Evolutionary conservation across 1,140 invertebrate genomes (phyloP).

Genomic region (Melipona quadrifasciata): DNA sequence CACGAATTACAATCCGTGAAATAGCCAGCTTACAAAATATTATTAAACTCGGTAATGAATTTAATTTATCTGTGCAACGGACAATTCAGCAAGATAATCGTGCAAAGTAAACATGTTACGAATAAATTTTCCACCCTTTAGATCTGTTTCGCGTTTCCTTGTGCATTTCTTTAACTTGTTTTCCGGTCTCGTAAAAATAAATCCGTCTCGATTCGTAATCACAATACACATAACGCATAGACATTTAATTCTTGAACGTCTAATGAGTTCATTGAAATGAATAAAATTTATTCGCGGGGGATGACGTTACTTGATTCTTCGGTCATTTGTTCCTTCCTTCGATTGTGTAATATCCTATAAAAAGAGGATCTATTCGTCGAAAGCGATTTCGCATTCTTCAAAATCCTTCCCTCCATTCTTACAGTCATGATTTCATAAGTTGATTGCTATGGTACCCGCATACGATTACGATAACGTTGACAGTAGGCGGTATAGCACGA

Average conservation of each 20-base stretch:
- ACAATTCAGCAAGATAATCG: background rate
- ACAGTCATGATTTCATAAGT: constrained; percentile 22
- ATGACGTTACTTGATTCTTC: background rate
- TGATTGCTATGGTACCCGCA: constrained; percentile 21
- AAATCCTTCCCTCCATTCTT: constrained; percentile 24
- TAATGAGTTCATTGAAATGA: background rate
- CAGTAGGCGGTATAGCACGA: constrained; percentile 36
- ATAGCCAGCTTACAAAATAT: background rate
- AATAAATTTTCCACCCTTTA: constrained; percentile 17
- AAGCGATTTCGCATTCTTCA: constrained; percentile 30
- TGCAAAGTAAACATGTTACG: background rate
- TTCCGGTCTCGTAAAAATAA: background rate
- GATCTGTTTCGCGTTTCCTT: background rate
- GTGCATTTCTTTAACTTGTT: background rate
- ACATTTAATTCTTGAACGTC: background rate
- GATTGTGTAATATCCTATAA: background rate
- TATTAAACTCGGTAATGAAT: background rate
- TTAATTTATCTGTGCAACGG: background rate
- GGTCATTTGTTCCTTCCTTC: background rate
- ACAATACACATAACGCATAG: background rate
- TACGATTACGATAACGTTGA: constrained; percentile 50
- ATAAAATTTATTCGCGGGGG: background rate
- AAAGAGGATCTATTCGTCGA: constrained; percentile 13
- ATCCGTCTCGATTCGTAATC: background rate
- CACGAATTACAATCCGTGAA: background rate